Conservation (phyloP, 2,797 vertebrate species). For the Synanceia verrucosa region DNA sequence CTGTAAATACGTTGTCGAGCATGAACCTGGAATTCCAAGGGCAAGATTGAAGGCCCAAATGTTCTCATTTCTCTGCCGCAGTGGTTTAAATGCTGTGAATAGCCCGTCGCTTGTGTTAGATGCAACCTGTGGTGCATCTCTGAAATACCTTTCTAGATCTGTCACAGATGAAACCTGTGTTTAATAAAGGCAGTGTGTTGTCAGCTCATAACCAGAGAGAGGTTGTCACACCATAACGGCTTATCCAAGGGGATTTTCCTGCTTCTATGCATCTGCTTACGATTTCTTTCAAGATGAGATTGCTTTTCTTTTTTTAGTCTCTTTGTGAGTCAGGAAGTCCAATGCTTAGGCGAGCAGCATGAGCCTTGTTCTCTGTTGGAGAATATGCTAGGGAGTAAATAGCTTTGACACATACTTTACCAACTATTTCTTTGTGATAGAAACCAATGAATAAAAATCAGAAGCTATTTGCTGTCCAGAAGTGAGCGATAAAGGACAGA, state of each 20-base stretch:
- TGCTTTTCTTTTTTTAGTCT: slow-evolving; percentile 27
- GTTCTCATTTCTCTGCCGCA: slow-evolving; percentile 39
- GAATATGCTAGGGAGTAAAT: slow-evolving; percentile 68
- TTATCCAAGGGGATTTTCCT: slow-evolving; percentile 76
- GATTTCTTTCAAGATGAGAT: slow-evolving; percentile 71
- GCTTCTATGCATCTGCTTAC: slow-evolving; percentile 75
- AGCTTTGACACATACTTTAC: slow-evolving; percentile 80
- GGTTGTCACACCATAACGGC: slow-evolving; percentile 71
- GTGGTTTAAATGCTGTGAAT: slow-evolving; percentile 50
- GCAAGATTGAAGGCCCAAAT: slow-evolving; percentile 22
- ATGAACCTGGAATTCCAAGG: slow-evolving; percentile 31
- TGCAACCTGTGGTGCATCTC: slow-evolving; percentile 38
- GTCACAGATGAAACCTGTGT: slow-evolving; percentile 68
- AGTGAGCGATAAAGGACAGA: slow-evolving; percentile 67
- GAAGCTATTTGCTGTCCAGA: slow-evolving; percentile 78
- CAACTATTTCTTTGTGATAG: slow-evolving; percentile 78
- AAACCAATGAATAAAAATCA: slow-evolving; percentile 88
- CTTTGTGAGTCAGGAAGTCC: slow-evolving; percentile 67
- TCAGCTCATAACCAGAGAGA: slow-evolving; percentile 71
- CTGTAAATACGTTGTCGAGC: slow-evolving; percentile 49
- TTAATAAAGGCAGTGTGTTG: slow-evolving; percentile 67
- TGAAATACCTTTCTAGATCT: slow-evolving; percentile 59
- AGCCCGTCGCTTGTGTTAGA: slow-evolving; percentile 37
- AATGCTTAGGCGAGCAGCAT: slow-evolving; percentile 68
- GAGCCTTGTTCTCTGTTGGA: slow-evolving; percentile 61